Evolutionary conservation across 2,888 invertebrate genomes (phyloP).

Genomic region (Acronicta aceris): DNA sequence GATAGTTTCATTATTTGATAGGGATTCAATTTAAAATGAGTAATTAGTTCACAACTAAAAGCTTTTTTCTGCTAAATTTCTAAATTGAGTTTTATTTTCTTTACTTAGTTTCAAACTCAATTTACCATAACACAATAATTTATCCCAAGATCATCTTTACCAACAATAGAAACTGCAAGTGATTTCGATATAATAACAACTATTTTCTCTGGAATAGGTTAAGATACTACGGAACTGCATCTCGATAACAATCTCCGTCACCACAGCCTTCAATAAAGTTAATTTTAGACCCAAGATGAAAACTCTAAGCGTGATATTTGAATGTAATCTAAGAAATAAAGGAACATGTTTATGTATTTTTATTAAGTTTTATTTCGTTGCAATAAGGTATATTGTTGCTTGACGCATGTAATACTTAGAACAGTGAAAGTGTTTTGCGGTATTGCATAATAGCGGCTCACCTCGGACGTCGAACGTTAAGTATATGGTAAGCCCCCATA

Average conservation of each 20-base stretch:
- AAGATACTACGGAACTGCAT: conserved; percentile 58
- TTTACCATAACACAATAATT: not conserved
- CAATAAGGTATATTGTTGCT: conserved; percentile 63
- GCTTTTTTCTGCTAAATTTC: no score
- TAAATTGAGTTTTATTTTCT: no score
- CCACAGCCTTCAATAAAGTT: conserved; percentile 43
- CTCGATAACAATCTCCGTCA: conserved; percentile 46
- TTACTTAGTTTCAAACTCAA: no score
- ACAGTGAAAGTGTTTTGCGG: conserved; percentile 81
- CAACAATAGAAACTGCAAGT: conserved; percentile 37
- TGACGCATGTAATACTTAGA: conserved; percentile 52
- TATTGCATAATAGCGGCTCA: conserved; percentile 78
- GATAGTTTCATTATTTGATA: no score
- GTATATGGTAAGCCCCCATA: conserved; percentile 60
- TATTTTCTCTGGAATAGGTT: conserved; percentile 26
- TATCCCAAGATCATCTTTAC: conserved; percentile 14
- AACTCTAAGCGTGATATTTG: conserved; percentile 39
- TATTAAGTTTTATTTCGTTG: conserved; percentile 19
- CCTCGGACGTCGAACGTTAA: conserved; percentile 70
- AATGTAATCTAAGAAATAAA: conserved; percentile 51
- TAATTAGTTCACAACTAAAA: no score
- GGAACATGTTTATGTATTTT: conserved; percentile 8
- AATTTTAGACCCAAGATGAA: conserved; percentile 36
- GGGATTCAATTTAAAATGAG: no score
- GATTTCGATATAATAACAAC: conserved; percentile 26